phyloP scores from a whole-genome alignment of 2,888 invertebrate species.

The Chironomus riparius region DNA sequence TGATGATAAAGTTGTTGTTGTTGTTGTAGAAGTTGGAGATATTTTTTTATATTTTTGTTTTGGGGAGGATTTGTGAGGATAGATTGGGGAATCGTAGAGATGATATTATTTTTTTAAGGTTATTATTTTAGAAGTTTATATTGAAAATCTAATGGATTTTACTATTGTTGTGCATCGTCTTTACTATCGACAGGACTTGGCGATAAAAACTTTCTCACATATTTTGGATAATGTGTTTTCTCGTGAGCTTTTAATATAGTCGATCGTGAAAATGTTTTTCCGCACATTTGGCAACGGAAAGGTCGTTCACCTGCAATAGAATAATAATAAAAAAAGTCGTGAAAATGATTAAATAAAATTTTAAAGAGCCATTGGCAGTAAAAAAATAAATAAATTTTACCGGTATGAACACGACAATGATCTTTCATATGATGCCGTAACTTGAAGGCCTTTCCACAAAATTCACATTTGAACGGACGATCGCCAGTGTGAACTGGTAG shows the following conservation, averaged over 20 bases:
- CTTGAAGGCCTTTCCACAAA: constrained; percentile 89
- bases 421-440: constrained; percentile 90
- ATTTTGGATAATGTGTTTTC: constrained; percentile 87
- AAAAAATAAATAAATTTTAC: constrained; percentile 41
- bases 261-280: constrained; percentile 83
- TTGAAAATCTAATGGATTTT: constrained; percentile 37
- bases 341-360: no score
- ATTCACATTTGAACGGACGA: constrained; percentile 86
- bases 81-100: constrained; percentile 29
- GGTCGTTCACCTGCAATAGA: constrained; percentile 63
- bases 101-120: constrained; percentile 35
- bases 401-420: constrained; percentile 87
- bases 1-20: constrained; percentile 30
- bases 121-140: constrained; percentile 41
- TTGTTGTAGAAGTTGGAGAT: neutral
- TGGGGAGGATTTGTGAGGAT: no score
- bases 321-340: neutral
- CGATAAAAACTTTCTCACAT: constrained; percentile 80
- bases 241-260: constrained; percentile 88
- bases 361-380: no score
- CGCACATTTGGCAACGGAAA: constrained; percentile 80
- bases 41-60: no score
- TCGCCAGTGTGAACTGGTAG: constrained; percentile 84
- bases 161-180: constrained; percentile 70
- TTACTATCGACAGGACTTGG: constrained; percentile 77